Base-by-base conservation (phyloP, 92 coral and sea anemone genomes). In the Zoanthus sansibaricus region DNA sequence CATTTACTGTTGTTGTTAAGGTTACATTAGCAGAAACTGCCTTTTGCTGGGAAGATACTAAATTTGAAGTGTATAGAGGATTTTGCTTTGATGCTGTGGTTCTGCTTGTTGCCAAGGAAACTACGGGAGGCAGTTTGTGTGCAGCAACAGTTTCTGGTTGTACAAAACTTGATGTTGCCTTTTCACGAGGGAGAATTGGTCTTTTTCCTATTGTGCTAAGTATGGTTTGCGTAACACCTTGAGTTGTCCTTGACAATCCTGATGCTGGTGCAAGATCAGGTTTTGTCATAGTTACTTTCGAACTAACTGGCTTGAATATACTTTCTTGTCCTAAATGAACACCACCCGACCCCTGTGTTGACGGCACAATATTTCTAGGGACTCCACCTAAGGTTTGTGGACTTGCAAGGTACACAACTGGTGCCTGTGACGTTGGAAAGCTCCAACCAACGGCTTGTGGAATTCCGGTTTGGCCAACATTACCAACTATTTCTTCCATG, bases 311-410 rank as follows among this genome's bases (percentile, higher is more conserved):
- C 71, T 86, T 66, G 73, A 54, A 87, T 52, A 83, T 18, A 7
- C 18, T 80, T 66, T 80, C 85, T 21, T 80, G 85, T 17, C 75
- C 85, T 68, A 80, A 66, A 66, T 66, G 85, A 66, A 47, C 58
- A 21, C 30, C 61, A 66, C n/a, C 31, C 66, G 59, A 21, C 10
- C 75, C 31, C 47, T 64, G 85, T 5, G 85, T 64, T 9, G 85
- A 18, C 7, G 98, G 92, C 76, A 94, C 89, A 58, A 91, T 69
- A 79, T 89, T 93, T 88, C 98, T 80, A 10, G 98, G 96, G 31
- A 94, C 98, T 25, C 96, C 98, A 1, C 94, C 95, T 8, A 94
- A 91, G 8, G 91, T 94, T 75, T 94, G 98, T 55, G 98, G 98
- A 51, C 98, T 93, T 54, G 96, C 95, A 31, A 94, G 87, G 77